Conservation (phyloP, 1,140 invertebrate genomes). For the Drosophila dunni region DNA sequence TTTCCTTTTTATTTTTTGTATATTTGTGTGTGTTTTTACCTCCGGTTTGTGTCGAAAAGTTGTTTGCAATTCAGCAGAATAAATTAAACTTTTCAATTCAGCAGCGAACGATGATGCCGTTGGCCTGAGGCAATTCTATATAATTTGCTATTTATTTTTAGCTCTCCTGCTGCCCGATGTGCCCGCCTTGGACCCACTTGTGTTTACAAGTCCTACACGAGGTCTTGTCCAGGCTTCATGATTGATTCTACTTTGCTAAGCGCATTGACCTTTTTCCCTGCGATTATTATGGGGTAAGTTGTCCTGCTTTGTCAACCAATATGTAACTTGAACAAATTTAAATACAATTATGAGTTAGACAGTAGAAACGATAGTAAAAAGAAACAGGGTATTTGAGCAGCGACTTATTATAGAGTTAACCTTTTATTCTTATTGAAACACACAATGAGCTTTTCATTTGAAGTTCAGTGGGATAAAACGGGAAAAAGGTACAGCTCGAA, state of each 20-base stretch:
- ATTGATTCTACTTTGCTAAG: slow-evolving; percentile 50
- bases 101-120: neutral
- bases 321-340: neutral
- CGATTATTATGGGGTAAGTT: neutral
- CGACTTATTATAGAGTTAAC: neutral
- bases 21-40: neutral
- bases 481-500: slow-evolving; percentile 26
- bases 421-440: slow-evolving; percentile 24
- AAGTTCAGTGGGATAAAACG: slow-evolving; percentile 19
- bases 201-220: slow-evolving; percentile 47
- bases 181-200: slow-evolving; percentile 2
- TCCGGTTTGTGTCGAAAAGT: slow-evolving; percentile 13
- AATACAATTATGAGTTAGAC: neutral
- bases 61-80: slow-evolving; percentile 27
- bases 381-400: slow-evolving; percentile 8
- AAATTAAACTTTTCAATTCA: slow-evolving; percentile 50
- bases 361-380: neutral
- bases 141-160: slow-evolving; percentile 70
- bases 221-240: slow-evolving; percentile 20
- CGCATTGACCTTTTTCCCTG: slow-evolving; percentile 63
- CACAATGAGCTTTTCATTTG: slow-evolving; percentile 40
- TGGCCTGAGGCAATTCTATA: slow-evolving; percentile 27
- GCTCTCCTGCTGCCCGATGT: slow-evolving; percentile 19
- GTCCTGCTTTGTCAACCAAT: neutral
- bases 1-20: too few relatives aligned